Base-by-base conservation (phyloP, 2,797 vertebrate species). In the Micrastur ruficollis region DNA sequence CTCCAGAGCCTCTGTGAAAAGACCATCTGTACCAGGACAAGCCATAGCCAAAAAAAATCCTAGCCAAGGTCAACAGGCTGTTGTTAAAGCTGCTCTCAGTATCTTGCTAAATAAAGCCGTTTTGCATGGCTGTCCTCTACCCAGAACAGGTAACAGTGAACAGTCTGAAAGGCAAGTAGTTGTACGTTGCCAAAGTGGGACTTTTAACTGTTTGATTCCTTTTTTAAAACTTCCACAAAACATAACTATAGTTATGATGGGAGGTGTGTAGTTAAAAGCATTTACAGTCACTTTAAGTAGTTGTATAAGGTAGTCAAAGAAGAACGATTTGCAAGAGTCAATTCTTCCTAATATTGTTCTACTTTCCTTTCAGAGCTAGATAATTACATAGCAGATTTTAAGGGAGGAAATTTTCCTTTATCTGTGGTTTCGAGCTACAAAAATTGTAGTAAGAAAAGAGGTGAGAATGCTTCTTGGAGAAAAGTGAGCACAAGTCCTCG, bases 71-170 rank as follows among this genome's bases (percentile, higher is more conserved):
- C 99, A 99, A 97, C 99, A 99, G 97, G 99, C 99, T 3, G 98
- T 99, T 94, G 99, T 99, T 74, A 99, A 99, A 96, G 99, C 99
- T 16, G 99, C 99, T 66, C 99, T 99, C 96, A 99, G 99, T 97
- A 99, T 99, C 98, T 97, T 99, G 96, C 98, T 99, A 76, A 99
- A 99, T 97, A 99, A 99, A 97, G 99, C 99, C 8, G 98, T 99
- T 74, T 97, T 99, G 68, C 98, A 98, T 42, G 98, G 98, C 94
- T 99, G 99, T 96, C 99, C 99, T 55, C 98, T 99, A 79, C 98
- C 98, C 62, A 98, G 98, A 95, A 97, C 98, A 98, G 99, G 99
- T 99, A 98, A 88, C 29, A 46, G 15, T 42, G 61, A 72, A 15
- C 71, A 82, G 8, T 55, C 56, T 61, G 50, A 72, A 92, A 92